Evolutionary conservation across 2,797 vertebrate genomes (phyloP).

Genomic region (Macroramphosus scolopax): DNA sequence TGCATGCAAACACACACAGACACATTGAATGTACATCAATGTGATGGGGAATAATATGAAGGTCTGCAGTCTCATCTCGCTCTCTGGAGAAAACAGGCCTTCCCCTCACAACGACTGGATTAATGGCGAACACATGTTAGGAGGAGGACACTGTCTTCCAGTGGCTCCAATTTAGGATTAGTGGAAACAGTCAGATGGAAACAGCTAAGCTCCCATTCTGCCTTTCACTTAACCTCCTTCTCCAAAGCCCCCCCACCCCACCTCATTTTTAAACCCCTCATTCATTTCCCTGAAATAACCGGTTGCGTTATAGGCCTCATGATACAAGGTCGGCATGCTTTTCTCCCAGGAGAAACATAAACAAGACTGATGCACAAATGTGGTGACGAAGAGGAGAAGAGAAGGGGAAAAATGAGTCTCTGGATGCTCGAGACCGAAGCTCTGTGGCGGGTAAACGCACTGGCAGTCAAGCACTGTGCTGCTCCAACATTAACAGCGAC

Average conservation of each 20-base stretch:
- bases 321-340: conserved; percentile 44
- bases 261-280: conserved; percentile 50
- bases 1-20: conserved; percentile 4
- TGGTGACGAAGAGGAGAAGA: conserved; percentile 34
- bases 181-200: conserved; percentile 75
- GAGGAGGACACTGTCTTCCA: conserved; percentile 73
- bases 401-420: conserved; percentile 48
- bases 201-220: conserved; percentile 63
- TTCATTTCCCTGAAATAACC: conserved; percentile 62
- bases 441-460: conserved; percentile 36
- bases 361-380: conserved; percentile 54
- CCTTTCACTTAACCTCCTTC: conserved; percentile 46
- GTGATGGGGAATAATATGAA: conserved; percentile 52
- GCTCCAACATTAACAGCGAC: conserved; percentile 47
- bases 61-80: conserved; percentile 56
- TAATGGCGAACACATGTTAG: conserved; percentile 78
- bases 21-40: conserved; percentile 12
- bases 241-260: conserved; percentile 39
- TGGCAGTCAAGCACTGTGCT: conserved; percentile 38
- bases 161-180: conserved; percentile 75
- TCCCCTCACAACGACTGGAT: conserved; percentile 49
- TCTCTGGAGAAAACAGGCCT: conserved; percentile 57
- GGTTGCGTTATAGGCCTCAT: conserved; percentile 43
- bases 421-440: conserved; percentile 38
- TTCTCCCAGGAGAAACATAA: conserved; percentile 48